These are phyloP conservation scores for Brachystomella parvula DNA, from an alignment of 1,140 invertebrate genomes.

Conservation along the genomic window DNA sequence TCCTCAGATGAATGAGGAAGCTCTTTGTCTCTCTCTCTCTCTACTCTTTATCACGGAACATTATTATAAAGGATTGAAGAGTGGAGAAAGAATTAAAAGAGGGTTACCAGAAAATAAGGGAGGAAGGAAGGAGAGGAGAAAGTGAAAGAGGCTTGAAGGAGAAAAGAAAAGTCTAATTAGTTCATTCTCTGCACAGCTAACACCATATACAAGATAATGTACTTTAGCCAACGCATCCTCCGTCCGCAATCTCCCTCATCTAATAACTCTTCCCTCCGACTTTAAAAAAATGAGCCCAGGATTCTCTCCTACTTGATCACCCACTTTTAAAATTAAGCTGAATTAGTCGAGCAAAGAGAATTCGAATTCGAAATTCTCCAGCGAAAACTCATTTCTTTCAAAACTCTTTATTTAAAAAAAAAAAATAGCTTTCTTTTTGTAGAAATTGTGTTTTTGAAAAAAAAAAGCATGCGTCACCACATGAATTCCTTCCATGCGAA, in stretches of 20 bases:
- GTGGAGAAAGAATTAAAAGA: background rate
- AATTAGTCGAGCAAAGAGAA: too few species aligned
- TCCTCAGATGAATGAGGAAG: background rate
- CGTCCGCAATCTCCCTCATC: slow-evolving; percentile 24
- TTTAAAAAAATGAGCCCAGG: background rate
- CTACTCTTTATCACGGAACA: background rate
- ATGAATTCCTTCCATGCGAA: too few species aligned
- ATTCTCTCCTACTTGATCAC: too few species aligned
- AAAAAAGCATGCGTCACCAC: too few species aligned
- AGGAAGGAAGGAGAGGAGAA: background rate
- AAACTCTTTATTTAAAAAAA: too few species aligned
- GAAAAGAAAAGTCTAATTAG: slow-evolving; percentile 35
- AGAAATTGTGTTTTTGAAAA: too few species aligned
- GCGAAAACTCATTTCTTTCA: too few species aligned
- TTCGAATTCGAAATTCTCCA: too few species aligned
- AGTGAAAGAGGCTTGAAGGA: slow-evolving; percentile 5
- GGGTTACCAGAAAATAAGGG: background rate
- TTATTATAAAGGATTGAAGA: background rate
- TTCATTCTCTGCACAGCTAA: slow-evolving; percentile 22
- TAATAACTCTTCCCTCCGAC: background rate
- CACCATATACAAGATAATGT: slow-evolving; percentile 31
- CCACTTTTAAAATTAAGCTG: too few species aligned
- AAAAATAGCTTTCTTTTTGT: too few species aligned
- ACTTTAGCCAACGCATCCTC: slow-evolving; percentile 20
- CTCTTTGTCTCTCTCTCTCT: background rate